These are phyloP conservation scores for Anagrus nilaparvatae DNA, from an alignment of 1,140 invertebrate species.

Conservation along the genomic window DNA sequence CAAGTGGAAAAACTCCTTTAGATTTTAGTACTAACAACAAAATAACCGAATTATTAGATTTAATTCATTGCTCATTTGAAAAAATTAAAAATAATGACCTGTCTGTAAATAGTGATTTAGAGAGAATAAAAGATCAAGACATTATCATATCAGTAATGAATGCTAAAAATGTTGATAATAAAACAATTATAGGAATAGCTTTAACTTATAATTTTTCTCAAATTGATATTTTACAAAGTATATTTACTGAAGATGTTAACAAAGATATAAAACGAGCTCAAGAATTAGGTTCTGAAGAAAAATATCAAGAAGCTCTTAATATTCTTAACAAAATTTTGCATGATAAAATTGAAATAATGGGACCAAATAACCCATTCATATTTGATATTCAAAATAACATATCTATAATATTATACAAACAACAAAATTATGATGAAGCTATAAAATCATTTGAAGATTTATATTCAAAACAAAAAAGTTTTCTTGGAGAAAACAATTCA, in stretches of 20 bases:
- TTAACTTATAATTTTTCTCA: slow-evolving; percentile 2
- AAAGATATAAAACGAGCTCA: neutral
- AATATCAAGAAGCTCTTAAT: neutral
- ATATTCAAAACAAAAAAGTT: too few relatives aligned
- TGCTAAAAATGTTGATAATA: neutral
- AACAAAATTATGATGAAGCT: too few relatives aligned
- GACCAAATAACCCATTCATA: too few relatives aligned
- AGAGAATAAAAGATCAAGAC: neutral
- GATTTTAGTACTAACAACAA: slow-evolving; percentile 5
- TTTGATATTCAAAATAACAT: too few relatives aligned
- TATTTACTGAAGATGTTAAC: neutral
- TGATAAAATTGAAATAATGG: neutral
- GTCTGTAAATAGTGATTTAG: neutral
- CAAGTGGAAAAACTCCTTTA: slow-evolving; percentile 2
- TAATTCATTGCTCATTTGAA: slow-evolving; percentile 6
- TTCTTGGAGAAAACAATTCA: too few relatives aligned
- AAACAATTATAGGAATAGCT: slow-evolving; percentile 2
- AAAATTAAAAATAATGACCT: slow-evolving; percentile 4
- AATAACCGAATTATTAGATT: slow-evolving; percentile 4
- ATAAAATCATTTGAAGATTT: too few relatives aligned
- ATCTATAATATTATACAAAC: too few relatives aligned
- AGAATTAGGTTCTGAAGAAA: neutral
- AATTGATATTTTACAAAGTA: neutral
- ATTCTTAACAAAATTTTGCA: too few relatives aligned
- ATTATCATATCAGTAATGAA: slow-evolving; percentile 1